These are phyloP conservation scores for Ceuthmochares aereus DNA, from an alignment of 2,113 vertebrate species.

Conservation along the genomic window DNA sequence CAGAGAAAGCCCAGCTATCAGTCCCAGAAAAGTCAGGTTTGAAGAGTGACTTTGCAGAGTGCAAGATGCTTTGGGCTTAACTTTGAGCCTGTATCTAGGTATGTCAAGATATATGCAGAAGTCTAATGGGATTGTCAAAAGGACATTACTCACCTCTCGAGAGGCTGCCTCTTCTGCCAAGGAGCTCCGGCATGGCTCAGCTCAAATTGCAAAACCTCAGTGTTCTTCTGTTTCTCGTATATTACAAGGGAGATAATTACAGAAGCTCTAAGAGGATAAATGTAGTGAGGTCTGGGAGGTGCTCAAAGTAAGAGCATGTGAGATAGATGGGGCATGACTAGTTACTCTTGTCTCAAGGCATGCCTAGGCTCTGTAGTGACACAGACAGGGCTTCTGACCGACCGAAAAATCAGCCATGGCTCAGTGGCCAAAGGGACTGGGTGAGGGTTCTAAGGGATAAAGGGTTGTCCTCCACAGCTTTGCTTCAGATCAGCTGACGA, in stretches of 20 bases:
- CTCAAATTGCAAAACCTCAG: constrained; percentile 34
- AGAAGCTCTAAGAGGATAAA: constrained; percentile 59
- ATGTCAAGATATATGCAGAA: not conserved
- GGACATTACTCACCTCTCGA: not conserved
- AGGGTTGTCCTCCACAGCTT: not conserved
- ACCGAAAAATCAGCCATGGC: not conserved
- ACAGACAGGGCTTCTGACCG: not conserved
- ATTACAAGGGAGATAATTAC: constrained; percentile 38
- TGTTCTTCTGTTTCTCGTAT: constrained; percentile 36
- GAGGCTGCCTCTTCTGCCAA: not conserved
- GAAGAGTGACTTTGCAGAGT: not conserved
- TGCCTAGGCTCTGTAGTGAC: not conserved
- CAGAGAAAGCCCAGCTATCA: not conserved
- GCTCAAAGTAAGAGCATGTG: not conserved
- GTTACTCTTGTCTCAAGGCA: not conserved
- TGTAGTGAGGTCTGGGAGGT: not conserved
- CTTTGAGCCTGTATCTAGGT: not conserved
- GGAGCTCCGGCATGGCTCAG: not conserved
- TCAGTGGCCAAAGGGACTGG: not conserved
- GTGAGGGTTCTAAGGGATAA: not conserved
- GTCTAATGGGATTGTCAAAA: constrained; percentile 35
- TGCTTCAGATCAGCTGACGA: not conserved
- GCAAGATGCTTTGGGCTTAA: not conserved
- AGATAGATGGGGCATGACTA: not conserved
- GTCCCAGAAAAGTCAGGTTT: not conserved